Evolutionary conservation across 2,113 vertebrate species (phyloP).

Genomic region (Cyphomyrus plagiostoma): DNA sequence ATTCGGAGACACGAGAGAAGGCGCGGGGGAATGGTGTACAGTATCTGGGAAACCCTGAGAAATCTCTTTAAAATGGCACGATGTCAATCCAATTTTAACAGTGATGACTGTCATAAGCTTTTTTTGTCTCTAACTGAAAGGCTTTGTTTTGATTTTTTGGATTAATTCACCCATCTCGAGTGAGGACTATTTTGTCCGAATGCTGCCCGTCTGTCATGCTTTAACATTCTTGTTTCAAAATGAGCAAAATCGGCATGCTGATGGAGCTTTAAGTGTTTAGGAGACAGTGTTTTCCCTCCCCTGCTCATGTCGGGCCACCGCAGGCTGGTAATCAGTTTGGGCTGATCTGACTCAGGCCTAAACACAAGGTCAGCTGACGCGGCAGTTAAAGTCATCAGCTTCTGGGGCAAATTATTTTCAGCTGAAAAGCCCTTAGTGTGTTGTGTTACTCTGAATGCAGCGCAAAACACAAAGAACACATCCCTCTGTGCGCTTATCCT

Average conservation of each 20-base stretch:
- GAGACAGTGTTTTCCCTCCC: background rate
- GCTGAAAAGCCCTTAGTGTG: background rate
- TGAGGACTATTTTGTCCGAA: background rate
- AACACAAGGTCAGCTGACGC: background rate
- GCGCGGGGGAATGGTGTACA: background rate
- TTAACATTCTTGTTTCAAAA: background rate
- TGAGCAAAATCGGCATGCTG: background rate
- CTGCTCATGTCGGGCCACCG: background rate
- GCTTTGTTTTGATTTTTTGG: background rate
- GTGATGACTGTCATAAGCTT: background rate
- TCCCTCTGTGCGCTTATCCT: background rate
- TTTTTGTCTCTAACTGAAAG: background rate
- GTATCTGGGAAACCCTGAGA: background rate
- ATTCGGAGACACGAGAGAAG: background rate
- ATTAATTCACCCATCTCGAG: background rate
- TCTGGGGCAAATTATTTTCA: background rate
- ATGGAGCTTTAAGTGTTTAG: background rate
- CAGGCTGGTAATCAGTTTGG: background rate
- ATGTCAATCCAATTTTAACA: background rate
- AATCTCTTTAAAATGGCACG: background rate
- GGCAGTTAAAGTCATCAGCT: background rate
- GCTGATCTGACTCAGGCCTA: background rate
- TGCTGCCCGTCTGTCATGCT: background rate
- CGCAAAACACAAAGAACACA: background rate
- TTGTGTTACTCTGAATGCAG: background rate